A percentile compares a stretch with the other conserved stretches of the same genome.
These are phyloP conservation scores for Darevskia mixta DNA, from an alignment of 2,797 vertebrate species.

Conservation along the genomic window DNA sequence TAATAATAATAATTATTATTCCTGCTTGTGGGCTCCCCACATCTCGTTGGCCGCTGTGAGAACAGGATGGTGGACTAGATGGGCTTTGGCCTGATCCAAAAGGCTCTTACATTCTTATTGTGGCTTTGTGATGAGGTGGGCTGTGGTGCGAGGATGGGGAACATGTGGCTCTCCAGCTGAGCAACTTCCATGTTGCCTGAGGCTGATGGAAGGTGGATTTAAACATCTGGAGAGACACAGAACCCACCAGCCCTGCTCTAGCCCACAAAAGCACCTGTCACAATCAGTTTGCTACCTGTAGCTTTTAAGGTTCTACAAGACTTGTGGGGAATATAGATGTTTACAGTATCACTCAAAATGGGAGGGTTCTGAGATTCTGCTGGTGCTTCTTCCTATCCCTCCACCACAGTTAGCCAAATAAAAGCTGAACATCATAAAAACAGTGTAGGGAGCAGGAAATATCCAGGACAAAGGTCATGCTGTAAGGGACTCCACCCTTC, in stretches of 20 bases:
- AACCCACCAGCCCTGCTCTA: background rate
- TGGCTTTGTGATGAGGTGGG: background rate
- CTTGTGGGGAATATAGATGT: background rate
- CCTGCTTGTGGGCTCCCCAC: no score
- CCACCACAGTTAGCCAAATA: background rate
- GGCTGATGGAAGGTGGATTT: no score
- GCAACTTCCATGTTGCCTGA: no score
- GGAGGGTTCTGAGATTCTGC: background rate
- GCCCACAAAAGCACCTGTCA: background rate
- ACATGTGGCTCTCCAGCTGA: no score
- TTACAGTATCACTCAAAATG: background rate
- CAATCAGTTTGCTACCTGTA: background rate
- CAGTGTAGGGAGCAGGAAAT: background rate
- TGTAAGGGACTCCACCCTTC: background rate
- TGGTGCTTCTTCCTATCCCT: background rate
- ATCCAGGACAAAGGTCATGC: slow-evolving; percentile 1
- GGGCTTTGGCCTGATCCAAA: background rate
- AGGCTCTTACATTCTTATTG: background rate
- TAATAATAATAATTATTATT: no score
- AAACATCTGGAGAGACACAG: no score
- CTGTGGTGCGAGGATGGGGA: no score
- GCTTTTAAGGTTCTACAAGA: background rate
- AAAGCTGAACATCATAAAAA: background rate
- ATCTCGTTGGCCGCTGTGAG: no score
- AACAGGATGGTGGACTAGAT: no score